phyloP scores from a whole-genome alignment of 2,113 vertebrate genomes.

The Echinops telfairi region DNA sequence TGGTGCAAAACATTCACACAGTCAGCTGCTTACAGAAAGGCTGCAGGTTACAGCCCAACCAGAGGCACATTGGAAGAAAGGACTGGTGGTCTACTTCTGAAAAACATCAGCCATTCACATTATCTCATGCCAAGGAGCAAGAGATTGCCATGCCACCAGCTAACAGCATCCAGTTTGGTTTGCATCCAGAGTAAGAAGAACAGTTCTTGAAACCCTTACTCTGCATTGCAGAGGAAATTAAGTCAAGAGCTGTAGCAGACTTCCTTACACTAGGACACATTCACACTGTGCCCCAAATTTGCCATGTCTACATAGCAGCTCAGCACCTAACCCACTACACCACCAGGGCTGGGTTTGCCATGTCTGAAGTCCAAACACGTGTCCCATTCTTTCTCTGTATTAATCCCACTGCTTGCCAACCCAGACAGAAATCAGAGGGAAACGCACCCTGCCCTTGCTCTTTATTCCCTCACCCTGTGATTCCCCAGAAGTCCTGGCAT shows the following conservation, averaged over 20 bases:
- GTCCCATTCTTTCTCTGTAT: background rate
- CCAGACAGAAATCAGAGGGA: too few relatives aligned
- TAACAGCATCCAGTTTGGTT: background rate
- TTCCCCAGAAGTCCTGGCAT: too few relatives aligned
- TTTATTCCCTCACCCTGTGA: too few relatives aligned
- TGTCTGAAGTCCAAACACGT: background rate
- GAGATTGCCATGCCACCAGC: too few relatives aligned
- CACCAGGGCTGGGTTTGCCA: too few relatives aligned
- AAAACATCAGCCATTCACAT: background rate
- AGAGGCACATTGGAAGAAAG: background rate
- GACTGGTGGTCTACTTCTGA: background rate
- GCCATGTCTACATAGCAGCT: too few relatives aligned
- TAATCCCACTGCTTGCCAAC: background rate
- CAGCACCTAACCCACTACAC: too few relatives aligned
- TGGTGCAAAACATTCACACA: background rate
- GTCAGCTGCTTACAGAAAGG: background rate
- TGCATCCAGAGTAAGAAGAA: background rate
- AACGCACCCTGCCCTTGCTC: too few relatives aligned
- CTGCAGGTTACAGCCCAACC: background rate
- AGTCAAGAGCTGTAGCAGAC: background rate
- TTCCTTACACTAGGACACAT: too few relatives aligned
- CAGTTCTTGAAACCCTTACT: background rate
- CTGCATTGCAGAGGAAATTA: background rate
- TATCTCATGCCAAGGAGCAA: background rate
- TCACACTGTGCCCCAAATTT: background rate